Evolutionary conservation across 1,140 invertebrate genomes (phyloP), one percentile per base, ranked within the genome.

Genomic region (Penaeus japonicus): DNA sequence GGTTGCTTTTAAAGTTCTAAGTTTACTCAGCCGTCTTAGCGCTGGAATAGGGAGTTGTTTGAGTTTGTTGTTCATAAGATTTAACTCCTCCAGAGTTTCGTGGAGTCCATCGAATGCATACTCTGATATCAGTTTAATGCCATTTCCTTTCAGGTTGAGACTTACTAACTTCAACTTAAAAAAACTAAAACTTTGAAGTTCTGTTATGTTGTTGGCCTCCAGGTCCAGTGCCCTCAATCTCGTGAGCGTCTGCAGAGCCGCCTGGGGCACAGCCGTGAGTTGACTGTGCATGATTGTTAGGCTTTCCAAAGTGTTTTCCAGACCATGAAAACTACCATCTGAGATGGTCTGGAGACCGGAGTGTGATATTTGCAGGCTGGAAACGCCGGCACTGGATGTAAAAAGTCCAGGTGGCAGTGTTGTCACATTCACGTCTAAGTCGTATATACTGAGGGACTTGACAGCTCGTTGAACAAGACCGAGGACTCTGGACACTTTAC

Each of bases 361-460:
- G 47, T 85, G 84, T 3, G 89, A 90, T 22, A 90, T 85, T 57
- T 90, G 87, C 39, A 90, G 53, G 77, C 57, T 89, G 27, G 75
- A 32, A 39, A 85, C 82, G 18, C 86, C 86, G n/a, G 70, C 80
- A 35, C 89, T 90, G 17, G 55, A 75, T 18, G 91, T 32, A 92
- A 97, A 97, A 62, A 96, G 92, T 73, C 95, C 94, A 59, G 95
- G 93, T 62, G 94, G 94, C 65, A 97, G 93, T 85, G 94, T 94
- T 18, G 95, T 95, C 35, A 96, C 94, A 77, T 94, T 94, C 89
- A 94, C 95, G 92, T 97, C 96, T 85, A 97, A 93, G 92, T 97
- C 96, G 93, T 97, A 97, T 90, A 98, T 95, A 90, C 96, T 97
- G 90, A 98, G 93, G 32, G 96, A 97, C 92, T 97, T 96, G 75